A percentile compares a stretch with the other conserved stretches of the same genome.
Conservation (phyloP, 2,113 vertebrate species). For the Ranitomeya imitator region DNA sequence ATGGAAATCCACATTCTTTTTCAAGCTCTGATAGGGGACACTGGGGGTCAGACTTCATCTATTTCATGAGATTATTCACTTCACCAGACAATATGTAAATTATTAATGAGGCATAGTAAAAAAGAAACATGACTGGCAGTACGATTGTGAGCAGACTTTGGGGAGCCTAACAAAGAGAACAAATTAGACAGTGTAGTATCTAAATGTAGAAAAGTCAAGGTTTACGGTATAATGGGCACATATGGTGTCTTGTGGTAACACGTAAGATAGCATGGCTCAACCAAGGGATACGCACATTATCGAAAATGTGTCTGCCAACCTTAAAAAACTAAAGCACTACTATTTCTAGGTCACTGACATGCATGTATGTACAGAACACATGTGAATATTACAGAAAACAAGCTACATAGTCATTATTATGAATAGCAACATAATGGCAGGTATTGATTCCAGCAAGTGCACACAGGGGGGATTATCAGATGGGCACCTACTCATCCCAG, state of each 20-base stretch:
- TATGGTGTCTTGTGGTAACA: not conserved
- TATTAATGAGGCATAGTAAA: not conserved
- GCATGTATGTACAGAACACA: not conserved
- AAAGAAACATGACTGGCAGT: not conserved
- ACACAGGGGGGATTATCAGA: not conserved
- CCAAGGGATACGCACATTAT: not conserved
- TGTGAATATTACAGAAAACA: not conserved
- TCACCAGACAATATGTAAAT: not conserved
- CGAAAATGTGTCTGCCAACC: not conserved
- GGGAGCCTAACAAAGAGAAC: not conserved
- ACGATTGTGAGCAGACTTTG: not conserved
- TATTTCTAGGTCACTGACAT: slow-evolving; percentile 6
- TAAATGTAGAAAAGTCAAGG: not conserved
- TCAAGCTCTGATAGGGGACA: not conserved
- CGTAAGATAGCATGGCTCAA: not conserved
- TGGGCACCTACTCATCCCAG: not conserved
- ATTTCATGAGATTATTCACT: not conserved
- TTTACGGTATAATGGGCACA: not conserved
- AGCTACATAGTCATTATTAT: not conserved
- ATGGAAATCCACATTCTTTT: not conserved
- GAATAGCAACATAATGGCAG: not conserved
- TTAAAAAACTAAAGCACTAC: not conserved
- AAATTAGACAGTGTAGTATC: not conserved
- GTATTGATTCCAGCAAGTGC: not conserved
- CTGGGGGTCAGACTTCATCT: not conserved